Evolutionary conservation across 2,797 vertebrate species (phyloP).

Genomic region (Jordanella pulchra): DNA sequence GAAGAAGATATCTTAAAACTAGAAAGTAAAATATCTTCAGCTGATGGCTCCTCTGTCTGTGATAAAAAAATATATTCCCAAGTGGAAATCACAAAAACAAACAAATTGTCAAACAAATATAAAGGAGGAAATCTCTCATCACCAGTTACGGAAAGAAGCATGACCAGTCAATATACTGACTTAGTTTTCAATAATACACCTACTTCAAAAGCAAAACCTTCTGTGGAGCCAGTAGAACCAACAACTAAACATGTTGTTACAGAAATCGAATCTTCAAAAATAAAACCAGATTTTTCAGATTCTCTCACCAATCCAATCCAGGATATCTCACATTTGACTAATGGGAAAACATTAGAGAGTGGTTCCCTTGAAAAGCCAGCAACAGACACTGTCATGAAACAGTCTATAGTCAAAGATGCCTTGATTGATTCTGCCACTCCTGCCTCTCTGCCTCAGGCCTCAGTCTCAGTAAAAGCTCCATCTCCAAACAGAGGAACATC

Average conservation of each 20-base stretch:
- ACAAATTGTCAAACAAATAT: not conserved
- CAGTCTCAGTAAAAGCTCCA: constrained; percentile 64
- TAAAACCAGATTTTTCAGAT: constrained; percentile 33
- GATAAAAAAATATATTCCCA: constrained; percentile 35
- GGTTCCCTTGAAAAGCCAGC: constrained; percentile 55
- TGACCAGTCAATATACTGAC: not conserved
- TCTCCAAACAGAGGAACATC: constrained; percentile 73
- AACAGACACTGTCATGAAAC: constrained; percentile 68
- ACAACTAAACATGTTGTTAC: constrained; percentile 29
- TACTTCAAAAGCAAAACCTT: constrained; percentile 17
- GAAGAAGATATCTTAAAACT: constrained; percentile 32
- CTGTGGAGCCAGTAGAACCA: constrained; percentile 22
- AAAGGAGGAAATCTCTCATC: constrained; percentile 17
- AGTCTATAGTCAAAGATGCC: constrained; percentile 62
- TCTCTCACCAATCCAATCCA: constrained; percentile 12
- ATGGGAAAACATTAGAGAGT: constrained; percentile 44
- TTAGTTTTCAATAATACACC: constrained; percentile 24
- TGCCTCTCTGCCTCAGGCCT: constrained; percentile 62
- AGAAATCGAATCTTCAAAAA: constrained; percentile 34
- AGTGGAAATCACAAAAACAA: constrained; percentile 26
- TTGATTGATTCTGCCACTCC: constrained; percentile 73
- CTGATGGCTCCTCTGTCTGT: constrained; percentile 9
- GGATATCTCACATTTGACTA: constrained; percentile 33
- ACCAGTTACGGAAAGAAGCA: constrained; percentile 5
- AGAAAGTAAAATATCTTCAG: constrained; percentile 20